These are phyloP conservation scores for Ryuthela nishihirai DNA, from an alignment of 2,888 invertebrate species.

Conservation along the genomic window DNA sequence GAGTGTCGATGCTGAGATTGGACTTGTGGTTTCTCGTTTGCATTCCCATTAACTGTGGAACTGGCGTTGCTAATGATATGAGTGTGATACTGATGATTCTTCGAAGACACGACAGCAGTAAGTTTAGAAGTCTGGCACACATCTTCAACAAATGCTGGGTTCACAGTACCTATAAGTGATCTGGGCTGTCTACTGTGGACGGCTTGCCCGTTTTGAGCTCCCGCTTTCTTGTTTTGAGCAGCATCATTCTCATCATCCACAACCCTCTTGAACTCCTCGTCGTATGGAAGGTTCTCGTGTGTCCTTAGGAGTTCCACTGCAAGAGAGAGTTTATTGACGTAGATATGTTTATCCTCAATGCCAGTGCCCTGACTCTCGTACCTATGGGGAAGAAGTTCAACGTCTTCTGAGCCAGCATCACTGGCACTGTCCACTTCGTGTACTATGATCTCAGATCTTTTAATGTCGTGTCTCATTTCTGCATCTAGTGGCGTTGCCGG, in stretches of 20 bases:
- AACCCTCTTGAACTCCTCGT: constrained; percentile 38
- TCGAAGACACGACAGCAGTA: neutral
- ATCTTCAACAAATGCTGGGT: constrained; percentile 25
- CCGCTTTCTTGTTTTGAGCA: neutral
- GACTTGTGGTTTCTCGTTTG: neutral
- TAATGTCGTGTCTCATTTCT: neutral
- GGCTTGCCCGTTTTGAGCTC: neutral
- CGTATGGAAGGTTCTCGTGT: constrained; percentile 40
- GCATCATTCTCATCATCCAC: constrained; percentile 6
- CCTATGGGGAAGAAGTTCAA: constrained; percentile 40
- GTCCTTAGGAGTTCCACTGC: constrained; percentile 40
- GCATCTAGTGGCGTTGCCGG: constrained; percentile 7
- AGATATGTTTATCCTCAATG: constrained; percentile 30
- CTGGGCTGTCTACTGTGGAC: neutral
- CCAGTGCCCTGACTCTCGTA: constrained; percentile 36
- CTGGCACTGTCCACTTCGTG: constrained; percentile 39
- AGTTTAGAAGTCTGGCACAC: neutral
- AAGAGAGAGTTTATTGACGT: constrained; percentile 40
- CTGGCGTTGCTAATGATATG: neutral
- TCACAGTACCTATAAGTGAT: constrained; percentile 7
- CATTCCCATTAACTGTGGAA: neutral
- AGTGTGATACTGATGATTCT: neutral
- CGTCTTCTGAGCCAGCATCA: constrained; percentile 42
- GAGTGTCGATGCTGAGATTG: no score
- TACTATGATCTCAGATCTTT: constrained; percentile 35